Evolutionary conservation across 2,888 invertebrate genomes (phyloP).

Genomic region (Argyra leucocephala): DNA sequence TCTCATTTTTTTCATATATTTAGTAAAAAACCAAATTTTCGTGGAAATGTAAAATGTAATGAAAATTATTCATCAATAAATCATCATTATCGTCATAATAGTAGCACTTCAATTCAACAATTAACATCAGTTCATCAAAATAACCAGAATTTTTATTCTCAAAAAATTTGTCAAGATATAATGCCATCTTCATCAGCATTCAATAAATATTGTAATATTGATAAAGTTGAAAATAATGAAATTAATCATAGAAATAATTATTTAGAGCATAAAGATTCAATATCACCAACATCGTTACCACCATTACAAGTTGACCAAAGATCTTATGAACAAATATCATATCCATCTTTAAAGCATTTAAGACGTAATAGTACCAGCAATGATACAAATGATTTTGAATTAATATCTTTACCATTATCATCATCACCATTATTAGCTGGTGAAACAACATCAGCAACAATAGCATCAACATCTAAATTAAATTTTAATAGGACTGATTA

Average conservation of each 20-base stretch:
- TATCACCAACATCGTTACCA: neutral
- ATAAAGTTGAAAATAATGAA: neutral
- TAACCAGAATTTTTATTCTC: too few species aligned
- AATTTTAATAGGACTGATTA: neutral
- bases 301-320: neutral
- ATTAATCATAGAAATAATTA: neutral
- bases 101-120: too few species aligned
- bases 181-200: too few species aligned
- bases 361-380: neutral
- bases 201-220: too few species aligned
- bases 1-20: too few species aligned
- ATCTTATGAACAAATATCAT: neutral
- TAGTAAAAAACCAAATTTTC: too few species aligned
- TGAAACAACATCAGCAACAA: neutral
- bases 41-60: too few species aligned
- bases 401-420: neutral
- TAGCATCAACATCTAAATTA: slow-evolving; percentile 1
- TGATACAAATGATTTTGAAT: neutral
- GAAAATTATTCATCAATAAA: too few species aligned
- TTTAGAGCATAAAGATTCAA: neutral
- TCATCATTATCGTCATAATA: too few species aligned
- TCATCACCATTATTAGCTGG: too few species aligned
- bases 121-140: too few species aligned
- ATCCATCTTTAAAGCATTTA: neutral
- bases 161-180: too few species aligned